These are phyloP conservation scores for Gerris lacustris DNA, from an alignment of 2,888 invertebrate genomes.

Conservation along the genomic window DNA sequence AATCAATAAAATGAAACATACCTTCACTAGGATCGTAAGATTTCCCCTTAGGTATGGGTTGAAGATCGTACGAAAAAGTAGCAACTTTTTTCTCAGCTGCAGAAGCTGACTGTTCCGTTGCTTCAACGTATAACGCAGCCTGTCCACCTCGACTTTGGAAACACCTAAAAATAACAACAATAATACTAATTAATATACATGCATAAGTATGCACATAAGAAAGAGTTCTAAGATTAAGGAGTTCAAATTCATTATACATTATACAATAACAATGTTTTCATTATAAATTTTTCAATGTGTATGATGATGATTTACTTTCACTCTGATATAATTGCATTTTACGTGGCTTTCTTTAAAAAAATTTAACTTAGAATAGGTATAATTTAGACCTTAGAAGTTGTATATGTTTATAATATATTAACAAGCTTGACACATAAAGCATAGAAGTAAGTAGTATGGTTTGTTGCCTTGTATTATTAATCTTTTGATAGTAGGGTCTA, in stretches of 20 bases:
- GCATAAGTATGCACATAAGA: neutral
- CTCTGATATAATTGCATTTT: no score
- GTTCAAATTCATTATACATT: neutral
- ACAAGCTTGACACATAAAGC: no score
- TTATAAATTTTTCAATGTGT: no score
- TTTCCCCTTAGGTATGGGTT: constrained; percentile 42
- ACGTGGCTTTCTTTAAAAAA: no score
- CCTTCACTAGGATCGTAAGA: constrained; percentile 51
- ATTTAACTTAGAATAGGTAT: no score
- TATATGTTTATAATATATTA: no score
- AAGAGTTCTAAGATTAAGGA: neutral
- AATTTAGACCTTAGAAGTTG: no score
- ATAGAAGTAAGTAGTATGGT: no score
- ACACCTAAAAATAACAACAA: constrained; percentile 39
- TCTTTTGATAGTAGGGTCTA: no score
- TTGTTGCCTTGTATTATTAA: no score
- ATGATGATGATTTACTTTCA: no score
- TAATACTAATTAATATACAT: neutral
- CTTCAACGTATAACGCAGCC: constrained; percentile 55
- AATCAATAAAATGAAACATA: constrained; percentile 28
- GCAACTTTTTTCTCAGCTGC: constrained; percentile 40
- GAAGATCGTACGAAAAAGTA: constrained; percentile 57
- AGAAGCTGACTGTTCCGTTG: constrained; percentile 28
- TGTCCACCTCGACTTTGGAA: constrained; percentile 52
- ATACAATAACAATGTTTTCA: no score